Evolutionary conservation across 64 coral and sea anemone genomes (phyloP).

Genomic region (Actinia tenebrosa): DNA sequence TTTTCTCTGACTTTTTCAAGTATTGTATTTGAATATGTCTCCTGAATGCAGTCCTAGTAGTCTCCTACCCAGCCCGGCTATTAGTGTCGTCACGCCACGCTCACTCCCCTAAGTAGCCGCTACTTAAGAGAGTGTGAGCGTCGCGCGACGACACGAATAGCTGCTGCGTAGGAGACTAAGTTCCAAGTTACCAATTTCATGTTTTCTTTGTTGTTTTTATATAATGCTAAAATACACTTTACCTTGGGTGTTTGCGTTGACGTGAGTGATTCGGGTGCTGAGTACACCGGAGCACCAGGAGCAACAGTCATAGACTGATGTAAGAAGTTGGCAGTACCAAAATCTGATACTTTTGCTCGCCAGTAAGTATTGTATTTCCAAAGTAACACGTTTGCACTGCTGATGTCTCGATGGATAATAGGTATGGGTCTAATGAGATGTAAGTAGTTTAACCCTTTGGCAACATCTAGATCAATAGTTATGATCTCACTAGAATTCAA

Average conservation of each 20-base stretch:
- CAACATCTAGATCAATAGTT: conserved; percentile 30
- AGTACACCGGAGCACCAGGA: conserved; percentile 34
- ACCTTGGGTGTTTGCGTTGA: not conserved
- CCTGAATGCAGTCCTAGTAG: too few relatives aligned
- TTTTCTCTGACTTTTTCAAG: too few relatives aligned
- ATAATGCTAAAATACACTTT: not conserved
- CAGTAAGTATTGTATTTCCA: conserved; percentile 10
- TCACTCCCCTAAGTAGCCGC: too few relatives aligned
- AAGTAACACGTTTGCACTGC: conserved; percentile 48
- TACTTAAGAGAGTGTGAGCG: too few relatives aligned
- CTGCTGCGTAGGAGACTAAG: too few relatives aligned
- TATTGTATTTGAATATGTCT: too few relatives aligned
- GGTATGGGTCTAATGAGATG: conserved; percentile 9
- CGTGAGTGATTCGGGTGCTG: conserved; percentile 15
- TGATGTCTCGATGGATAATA: conserved; percentile 44
- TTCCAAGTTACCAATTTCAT: too few relatives aligned
- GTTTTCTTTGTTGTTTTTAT: too few relatives aligned
- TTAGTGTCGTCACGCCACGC: too few relatives aligned
- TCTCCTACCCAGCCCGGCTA: too few relatives aligned
- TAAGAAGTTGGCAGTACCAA: conserved; percentile 45
- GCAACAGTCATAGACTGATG: not conserved
- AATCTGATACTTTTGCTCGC: conserved; percentile 52
- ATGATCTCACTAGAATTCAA: conserved; percentile 12
- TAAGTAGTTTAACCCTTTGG: conserved; percentile 26
- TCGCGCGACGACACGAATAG: too few relatives aligned